Base-by-base conservation (phyloP, 2,888 invertebrate genomes). In the Drosophila quinaria region DNA sequence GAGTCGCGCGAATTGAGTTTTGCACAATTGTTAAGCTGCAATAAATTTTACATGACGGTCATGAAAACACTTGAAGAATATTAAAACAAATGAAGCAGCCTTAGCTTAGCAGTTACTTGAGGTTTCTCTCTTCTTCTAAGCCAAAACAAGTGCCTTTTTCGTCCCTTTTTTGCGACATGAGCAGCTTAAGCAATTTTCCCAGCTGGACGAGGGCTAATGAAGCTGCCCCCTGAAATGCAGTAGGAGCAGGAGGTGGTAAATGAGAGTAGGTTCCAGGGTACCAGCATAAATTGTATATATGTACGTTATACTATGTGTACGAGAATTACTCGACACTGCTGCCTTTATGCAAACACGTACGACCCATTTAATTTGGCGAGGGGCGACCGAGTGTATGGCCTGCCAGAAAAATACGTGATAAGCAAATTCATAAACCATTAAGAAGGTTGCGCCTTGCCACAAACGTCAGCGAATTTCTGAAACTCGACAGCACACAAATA, bases 371-470 rank as follows among this genome's bases (percentile, higher is more conserved):
- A 81, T 81, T 81, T 81, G 81, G 75, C 71, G 68, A 80, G 81
- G 81, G 70, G 78, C 71, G 61, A 76, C 77, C 70, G 70, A 62
- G 66, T 71, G 58, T 82, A 75, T 52, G 58, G 79, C 62, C 81
- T 65, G 81, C 81, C 74, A 74, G 66, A 75, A 84, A 83, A 81
- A 81, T 83, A 81, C 84, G 84, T 81, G 81, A 81, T 81, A 81
- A 83, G 81, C 84, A 81, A 81, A 81, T 81, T 81, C 84, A 81
- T 81, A 81, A 81, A 81, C 81, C 81, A 84, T 81, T 81, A 81
- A 78, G 83, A 74, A 68, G 82, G 80, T 80, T 70, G 61, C 67
- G 78, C 61, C 66, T 73, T 66, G 49, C 15, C 70, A 44, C 62
- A 73, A 65, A 69, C 69, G 68, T 61, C 62, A 64, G 54, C 61